These are phyloP conservation scores for Chloebia gouldiae DNA, from an alignment of 2,113 vertebrate species.

Conservation along the genomic window DNA sequence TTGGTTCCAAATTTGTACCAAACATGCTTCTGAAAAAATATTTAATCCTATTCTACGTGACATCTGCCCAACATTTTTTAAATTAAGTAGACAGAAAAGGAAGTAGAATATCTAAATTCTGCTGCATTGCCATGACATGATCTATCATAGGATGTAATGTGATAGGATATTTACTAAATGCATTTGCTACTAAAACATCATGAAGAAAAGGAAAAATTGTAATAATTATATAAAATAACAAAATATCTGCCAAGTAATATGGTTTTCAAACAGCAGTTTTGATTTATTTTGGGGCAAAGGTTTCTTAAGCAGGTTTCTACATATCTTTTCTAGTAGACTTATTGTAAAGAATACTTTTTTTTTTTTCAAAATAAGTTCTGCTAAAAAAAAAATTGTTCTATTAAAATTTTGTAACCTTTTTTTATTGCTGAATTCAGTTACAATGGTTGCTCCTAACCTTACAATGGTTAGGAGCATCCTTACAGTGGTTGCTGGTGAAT, in stretches of 20 bases:
- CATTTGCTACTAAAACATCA: not conserved
- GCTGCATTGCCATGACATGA: not conserved
- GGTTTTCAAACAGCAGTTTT: not conserved
- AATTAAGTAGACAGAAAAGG: not conserved
- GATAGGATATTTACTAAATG: not conserved
- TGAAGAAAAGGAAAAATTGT: not conserved
- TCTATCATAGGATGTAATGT: not conserved
- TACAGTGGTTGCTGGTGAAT: not conserved
- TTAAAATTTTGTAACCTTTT: not conserved
- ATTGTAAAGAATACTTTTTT: not conserved
- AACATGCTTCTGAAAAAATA: not conserved
- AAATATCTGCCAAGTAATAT: not conserved
- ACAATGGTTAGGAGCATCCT: too few relatives aligned
- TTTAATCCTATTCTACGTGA: not conserved
- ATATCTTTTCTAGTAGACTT: not conserved
- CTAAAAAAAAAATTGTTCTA: not conserved
- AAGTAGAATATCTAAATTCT: not conserved
- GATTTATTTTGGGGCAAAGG: not conserved
- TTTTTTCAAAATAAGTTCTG: not conserved
- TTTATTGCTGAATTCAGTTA: not conserved
- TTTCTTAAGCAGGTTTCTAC: not conserved
- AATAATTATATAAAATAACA: not conserved
- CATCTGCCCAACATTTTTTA: not conserved
- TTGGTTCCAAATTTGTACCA: not conserved
- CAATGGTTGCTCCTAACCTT: not conserved